Conservation (phyloP, 2,797 vertebrate species). For the Dromococcyx pavoninus region DNA sequence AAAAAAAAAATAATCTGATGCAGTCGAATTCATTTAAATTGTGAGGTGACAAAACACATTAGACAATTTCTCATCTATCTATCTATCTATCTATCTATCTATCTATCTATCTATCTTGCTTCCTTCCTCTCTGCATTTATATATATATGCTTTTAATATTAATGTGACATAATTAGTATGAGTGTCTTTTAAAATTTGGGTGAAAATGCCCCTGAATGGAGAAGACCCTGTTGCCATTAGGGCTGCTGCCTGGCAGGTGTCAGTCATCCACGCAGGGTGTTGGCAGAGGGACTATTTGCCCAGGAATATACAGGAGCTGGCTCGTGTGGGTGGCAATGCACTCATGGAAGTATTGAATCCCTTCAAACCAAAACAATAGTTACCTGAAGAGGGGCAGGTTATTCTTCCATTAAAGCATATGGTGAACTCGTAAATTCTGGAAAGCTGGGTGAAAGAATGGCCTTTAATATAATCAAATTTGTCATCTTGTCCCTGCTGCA, state of each 20-base stretch:
- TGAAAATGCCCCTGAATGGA: not conserved
- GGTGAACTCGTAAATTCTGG: slow-evolving; percentile 1
- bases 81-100: not conserved
- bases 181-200: not conserved
- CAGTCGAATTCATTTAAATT: slow-evolving; percentile 22
- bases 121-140: rapidly evolving
- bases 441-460: not conserved
- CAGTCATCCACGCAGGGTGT: not conserved
- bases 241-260: not conserved
- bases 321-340: not conserved
- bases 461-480: not conserved
- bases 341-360: not conserved
- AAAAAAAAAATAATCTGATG: not conserved
- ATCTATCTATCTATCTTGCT: not conserved
- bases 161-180: not conserved
- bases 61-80: not conserved
- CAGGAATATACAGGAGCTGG: slow-evolving; percentile 4
- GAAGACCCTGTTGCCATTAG: not conserved
- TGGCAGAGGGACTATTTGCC: not conserved
- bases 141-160: not conserved
- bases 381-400: not conserved
- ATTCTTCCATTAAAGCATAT: slow-evolving; percentile 5
- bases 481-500: not conserved
- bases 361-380: slow-evolving; percentile 12
- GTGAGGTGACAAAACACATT: not conserved